These are phyloP conservation scores for Hydrochoerus hydrochaeris DNA, from an alignment of 2,113 vertebrate species.

Conservation along the genomic window DNA sequence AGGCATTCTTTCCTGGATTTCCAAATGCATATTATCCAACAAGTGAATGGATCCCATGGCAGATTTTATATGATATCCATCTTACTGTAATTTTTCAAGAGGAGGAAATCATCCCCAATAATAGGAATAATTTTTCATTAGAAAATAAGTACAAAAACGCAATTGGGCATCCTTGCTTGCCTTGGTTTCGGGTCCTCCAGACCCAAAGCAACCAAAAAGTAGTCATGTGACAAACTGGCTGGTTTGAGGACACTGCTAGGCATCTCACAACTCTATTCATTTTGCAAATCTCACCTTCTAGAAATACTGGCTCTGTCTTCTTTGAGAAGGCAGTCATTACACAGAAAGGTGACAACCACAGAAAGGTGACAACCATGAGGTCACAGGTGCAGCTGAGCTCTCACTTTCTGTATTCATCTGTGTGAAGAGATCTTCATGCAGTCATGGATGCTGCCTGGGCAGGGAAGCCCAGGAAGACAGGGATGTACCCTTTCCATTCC, in stretches of 20 bases:
- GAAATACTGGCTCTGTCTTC: not conserved
- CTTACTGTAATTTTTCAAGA: not conserved
- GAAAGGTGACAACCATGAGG: not conserved
- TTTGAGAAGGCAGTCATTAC: not conserved
- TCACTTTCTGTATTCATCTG: not conserved
- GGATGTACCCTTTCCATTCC: not conserved
- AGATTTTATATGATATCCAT: not conserved
- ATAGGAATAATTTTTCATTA: not conserved
- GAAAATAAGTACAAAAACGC: not conserved
- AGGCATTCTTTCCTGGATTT: slow-evolving; percentile 20
- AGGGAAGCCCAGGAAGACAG: too few relatives aligned
- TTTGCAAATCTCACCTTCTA: not conserved
- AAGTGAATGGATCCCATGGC: not conserved
- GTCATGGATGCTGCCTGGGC: too few relatives aligned
- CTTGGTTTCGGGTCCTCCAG: not conserved
- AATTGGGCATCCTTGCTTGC: not conserved
- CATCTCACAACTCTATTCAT: not conserved
- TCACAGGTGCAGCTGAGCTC: not conserved
- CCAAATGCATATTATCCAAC: not conserved
- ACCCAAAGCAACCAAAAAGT: not conserved
- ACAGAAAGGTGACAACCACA: not conserved
- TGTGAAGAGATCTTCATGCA: not conserved
- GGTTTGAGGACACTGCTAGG: not conserved
- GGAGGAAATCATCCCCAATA: not conserved
- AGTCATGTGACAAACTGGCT: not conserved